Conservation (phyloP, 2,888 invertebrate species). For the Aleiodes alternator region DNA sequence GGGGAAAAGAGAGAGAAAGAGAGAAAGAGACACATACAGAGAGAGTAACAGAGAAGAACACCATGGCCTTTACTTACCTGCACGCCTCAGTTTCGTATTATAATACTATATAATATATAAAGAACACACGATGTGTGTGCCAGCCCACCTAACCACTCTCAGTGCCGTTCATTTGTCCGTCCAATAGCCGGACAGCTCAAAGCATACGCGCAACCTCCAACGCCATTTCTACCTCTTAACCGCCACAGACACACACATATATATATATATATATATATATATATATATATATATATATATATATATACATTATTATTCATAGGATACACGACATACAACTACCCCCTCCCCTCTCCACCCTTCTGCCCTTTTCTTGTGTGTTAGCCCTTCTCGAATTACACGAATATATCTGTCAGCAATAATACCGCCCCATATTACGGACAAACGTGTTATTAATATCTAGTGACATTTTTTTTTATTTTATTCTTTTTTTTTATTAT, state of each 20-base stretch:
- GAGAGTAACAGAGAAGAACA: neutral
- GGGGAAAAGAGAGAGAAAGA: too few relatives aligned
- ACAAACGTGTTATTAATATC: conserved; percentile 47
- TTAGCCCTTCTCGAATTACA: conserved; percentile 48
- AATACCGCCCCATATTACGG: conserved; percentile 12
- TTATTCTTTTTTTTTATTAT: neutral
- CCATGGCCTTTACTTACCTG: conserved; percentile 35
- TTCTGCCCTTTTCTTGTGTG: conserved; percentile 10
- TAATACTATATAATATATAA: conserved; percentile 54
- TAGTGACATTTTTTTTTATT: conserved; percentile 39
- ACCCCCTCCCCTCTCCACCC: neutral
- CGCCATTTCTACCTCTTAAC: conserved; percentile 65
- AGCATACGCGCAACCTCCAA: conserved; percentile 61
- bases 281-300: neutral
- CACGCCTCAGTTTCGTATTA: conserved; percentile 53
- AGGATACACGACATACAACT: neutral
- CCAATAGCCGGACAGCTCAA: conserved; percentile 72
- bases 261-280: too few relatives aligned
- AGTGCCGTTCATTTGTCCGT: conserved; percentile 68
- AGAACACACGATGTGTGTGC: conserved; percentile 38
- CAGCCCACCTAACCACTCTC: conserved; percentile 61
- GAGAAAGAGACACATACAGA: too few relatives aligned
- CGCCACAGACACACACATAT: neutral
- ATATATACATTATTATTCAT: conserved; percentile 29
- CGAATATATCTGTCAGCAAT: conserved; percentile 22